Base-by-base conservation (phyloP, 2,888 invertebrate genomes). In the Mimachlamys varia region DNA sequence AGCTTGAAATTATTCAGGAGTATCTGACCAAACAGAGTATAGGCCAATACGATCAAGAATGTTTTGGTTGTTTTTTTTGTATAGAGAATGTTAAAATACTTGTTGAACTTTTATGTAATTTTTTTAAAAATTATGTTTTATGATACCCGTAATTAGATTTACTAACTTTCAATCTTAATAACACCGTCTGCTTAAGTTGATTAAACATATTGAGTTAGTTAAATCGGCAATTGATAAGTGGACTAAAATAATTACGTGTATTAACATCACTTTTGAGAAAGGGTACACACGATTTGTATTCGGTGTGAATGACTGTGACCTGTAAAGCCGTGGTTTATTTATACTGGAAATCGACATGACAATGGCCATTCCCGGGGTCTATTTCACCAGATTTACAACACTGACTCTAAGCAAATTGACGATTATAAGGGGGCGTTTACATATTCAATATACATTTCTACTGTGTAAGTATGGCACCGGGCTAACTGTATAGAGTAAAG, bases 361-460 rank as follows among this genome's bases (percentile, higher is more conserved):
- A 76, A 76, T 76, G 33, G 33, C 7, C 27, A 33, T 33, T 76
- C 33, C 33, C 22, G 27, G 76, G 33, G 76, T 76, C 76, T 76
- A 76, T 76, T 76, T 76, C 76, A 76, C 76, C 76, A 76, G 76
- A 76, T 76, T 76, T 76, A 76, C 76, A 76, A 33, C 27, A 27
- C 76, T 33, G 76, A 0, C 33, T 76, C 76, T 76, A 76, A 33
- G 33, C 33, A 76, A 33, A 76, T 76, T 76, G 76, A 33, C 76
- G 27, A 76, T 33, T 76, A 76, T 76, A 33, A 33, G 33, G 76
- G 27, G 76, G 76, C 76, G 76, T 76, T 76, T 76, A 76, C 76
- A 76, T 76, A 76, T 76, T 17, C 33, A 33, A 76, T 76, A 76
- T 33, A 76, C 76, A 58, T 76, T n/a, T 76, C 76, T 76, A 76